Evolutionary conservation across 2,113 vertebrate species (phyloP).

Genomic region (Semicossyphus pulcher): DNA sequence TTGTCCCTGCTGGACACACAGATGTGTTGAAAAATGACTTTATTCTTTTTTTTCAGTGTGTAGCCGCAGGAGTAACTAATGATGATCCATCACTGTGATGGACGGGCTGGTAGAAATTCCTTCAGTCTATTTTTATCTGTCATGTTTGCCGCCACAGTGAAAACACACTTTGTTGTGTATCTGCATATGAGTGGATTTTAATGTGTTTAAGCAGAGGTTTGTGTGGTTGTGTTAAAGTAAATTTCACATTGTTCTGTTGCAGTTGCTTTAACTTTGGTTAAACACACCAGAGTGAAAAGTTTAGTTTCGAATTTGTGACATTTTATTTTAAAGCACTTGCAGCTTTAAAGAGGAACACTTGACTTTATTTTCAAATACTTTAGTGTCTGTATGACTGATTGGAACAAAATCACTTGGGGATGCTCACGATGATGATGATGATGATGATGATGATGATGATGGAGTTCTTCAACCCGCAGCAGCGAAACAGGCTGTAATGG

Average conservation of each 20-base stretch:
- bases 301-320: not conserved
- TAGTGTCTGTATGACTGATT: too few relatives aligned
- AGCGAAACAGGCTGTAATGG: too few relatives aligned
- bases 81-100: constrained; percentile 50
- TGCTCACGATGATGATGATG: too few relatives aligned
- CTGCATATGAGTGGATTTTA: constrained; percentile 3
- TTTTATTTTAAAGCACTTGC: too few relatives aligned
- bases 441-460: too few relatives aligned
- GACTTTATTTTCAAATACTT: too few relatives aligned
- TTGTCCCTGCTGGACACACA: constrained; percentile 58
- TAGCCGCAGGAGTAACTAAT: constrained; percentile 34
- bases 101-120: constrained; percentile 51
- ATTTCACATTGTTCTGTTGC: constrained; percentile 1
- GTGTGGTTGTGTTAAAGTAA: not conserved
- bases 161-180: constrained; percentile 22
- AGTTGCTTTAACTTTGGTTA: not conserved
- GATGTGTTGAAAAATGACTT: constrained; percentile 60
- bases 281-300: not conserved
- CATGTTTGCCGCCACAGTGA: constrained; percentile 33
- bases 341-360: too few relatives aligned
- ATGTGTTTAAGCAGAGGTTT: not conserved
- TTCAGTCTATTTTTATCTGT: constrained; percentile 62
- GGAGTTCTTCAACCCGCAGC: too few relatives aligned
- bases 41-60: constrained; percentile 8
- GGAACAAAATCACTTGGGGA: too few relatives aligned